phyloP scores from a whole-genome alignment of 2,113 vertebrate genomes.

The Riparia riparia region DNA sequence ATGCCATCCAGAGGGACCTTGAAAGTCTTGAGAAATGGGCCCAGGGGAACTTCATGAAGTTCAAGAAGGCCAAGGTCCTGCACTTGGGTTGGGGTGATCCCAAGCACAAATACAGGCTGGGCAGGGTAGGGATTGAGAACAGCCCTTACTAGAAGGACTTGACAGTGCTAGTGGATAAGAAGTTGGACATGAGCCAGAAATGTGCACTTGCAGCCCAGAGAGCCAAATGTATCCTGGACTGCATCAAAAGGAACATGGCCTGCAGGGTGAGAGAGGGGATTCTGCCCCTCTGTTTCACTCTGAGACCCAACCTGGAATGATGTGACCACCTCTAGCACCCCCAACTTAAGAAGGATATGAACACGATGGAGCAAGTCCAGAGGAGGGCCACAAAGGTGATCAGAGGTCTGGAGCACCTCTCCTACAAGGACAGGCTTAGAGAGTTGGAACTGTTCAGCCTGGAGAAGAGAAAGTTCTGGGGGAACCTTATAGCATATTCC shows the following conservation, averaged over 20 bases:
- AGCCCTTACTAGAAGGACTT: background rate
- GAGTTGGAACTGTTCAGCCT: background rate
- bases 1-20: background rate
- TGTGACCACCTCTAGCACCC: background rate
- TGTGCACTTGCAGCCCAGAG: background rate
- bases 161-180: background rate
- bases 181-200: background rate
- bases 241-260: background rate
- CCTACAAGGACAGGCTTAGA: background rate
- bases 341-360: background rate
- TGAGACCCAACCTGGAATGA: background rate
- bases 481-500: background rate
- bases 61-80: background rate
- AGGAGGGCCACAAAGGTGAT: background rate
- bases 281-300: background rate
- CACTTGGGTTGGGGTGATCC: background rate
- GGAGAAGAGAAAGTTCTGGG: background rate
- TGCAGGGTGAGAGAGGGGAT: background rate
- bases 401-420: background rate
- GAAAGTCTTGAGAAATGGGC: background rate
- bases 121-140: background rate
- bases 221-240: background rate
- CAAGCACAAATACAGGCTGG: background rate
- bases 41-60: background rate
- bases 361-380: background rate